Evolutionary conservation across 1,140 invertebrate species (phyloP).

Genomic region (Batillaria attramentaria): DNA sequence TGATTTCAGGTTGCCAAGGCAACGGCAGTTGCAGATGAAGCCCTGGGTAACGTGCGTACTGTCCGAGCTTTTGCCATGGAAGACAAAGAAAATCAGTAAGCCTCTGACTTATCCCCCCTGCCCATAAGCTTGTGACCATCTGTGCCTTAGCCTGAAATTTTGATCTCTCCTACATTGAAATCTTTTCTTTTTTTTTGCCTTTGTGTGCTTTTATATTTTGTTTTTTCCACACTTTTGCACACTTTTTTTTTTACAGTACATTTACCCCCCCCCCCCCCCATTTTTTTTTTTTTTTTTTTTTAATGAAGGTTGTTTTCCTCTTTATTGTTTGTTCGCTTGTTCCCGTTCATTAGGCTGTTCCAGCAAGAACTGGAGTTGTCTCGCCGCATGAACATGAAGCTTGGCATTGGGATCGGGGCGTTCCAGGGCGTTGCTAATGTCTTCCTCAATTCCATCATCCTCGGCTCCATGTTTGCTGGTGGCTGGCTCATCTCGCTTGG

Average conservation of each 20-base stretch:
- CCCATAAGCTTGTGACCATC: no score
- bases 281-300: not conserved
- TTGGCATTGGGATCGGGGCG: constrained; percentile 92
- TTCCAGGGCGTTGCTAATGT: constrained; percentile 81
- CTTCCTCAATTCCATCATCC: constrained; percentile 82
- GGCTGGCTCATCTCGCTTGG: constrained; percentile 87
- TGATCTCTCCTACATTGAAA: no score
- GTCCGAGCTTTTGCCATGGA: constrained; percentile 94
- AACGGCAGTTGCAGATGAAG: constrained; percentile 92
- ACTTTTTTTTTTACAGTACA: not conserved
- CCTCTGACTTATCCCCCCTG: not conserved
- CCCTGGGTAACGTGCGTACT: constrained; percentile 91
- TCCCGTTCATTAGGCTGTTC: constrained; percentile 80
- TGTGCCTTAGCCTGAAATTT: no score
- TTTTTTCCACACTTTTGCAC: not conserved
- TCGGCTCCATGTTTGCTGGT: constrained; percentile 90
- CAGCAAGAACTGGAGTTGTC: constrained; percentile 82
- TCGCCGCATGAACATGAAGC: constrained; percentile 80
- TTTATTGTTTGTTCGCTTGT: constrained; percentile 48
- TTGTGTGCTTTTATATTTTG: not conserved
- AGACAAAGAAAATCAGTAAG: constrained; percentile 81
- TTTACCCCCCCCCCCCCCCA: not conserved
- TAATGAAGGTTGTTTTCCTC: constrained; percentile 13
- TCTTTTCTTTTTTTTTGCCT: no score
- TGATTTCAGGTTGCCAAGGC: constrained; percentile 83